Conservation (phyloP, 2,113 vertebrate genomes). For the Anthoscopus minutus region DNA sequence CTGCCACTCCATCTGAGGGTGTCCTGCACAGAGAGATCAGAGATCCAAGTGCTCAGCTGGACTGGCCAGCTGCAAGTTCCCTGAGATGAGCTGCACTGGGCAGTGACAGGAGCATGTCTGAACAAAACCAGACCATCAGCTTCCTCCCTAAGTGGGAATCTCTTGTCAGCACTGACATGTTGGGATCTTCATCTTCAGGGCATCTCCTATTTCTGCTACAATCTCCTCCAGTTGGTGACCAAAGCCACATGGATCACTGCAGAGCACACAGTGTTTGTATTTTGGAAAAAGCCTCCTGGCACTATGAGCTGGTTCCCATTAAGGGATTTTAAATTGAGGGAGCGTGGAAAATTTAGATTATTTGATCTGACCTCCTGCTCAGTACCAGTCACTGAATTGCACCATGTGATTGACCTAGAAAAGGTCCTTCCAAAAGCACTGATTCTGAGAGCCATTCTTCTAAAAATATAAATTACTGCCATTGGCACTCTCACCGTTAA, state of each 20-base stretch:
- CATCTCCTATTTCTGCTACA: background rate
- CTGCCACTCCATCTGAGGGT: fast-evolving
- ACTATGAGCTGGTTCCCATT: background rate
- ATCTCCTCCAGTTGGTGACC: background rate
- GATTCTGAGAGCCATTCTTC: background rate
- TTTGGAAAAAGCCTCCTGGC: constrained; percentile 22
- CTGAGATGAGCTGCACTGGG: background rate
- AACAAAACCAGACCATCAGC: background rate
- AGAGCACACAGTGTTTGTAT: background rate
- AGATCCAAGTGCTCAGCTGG: background rate
- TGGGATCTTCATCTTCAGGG: background rate
- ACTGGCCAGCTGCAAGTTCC: background rate
- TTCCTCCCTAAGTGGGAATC: background rate
- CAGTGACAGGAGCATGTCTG: background rate
- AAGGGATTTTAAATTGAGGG: background rate
- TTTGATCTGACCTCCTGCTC: background rate
- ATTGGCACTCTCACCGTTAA: background rate
- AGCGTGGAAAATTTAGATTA: background rate
- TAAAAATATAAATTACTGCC: background rate
- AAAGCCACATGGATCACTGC: background rate
- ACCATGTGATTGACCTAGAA: background rate
- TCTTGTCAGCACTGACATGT: background rate
- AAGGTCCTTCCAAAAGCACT: background rate
- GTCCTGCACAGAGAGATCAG: fast-evolving
- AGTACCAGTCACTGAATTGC: background rate